Conservation (phyloP, 2,797 vertebrate species). For the Octomys mimax region DNA sequence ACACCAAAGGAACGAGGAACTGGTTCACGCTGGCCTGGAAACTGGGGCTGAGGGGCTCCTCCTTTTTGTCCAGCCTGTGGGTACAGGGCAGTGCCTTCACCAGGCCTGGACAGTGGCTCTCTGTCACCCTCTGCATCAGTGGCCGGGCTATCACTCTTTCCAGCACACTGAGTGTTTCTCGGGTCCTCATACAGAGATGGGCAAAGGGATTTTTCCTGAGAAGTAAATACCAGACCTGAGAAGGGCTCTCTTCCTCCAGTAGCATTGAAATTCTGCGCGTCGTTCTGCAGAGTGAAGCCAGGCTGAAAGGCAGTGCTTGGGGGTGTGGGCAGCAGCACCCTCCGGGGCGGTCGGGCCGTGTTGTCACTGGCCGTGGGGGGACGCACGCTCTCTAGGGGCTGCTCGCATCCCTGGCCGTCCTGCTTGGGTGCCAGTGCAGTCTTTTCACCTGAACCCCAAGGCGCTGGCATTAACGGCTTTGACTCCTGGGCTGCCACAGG, state of each 20-base stretch:
- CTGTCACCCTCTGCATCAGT: slow-evolving; percentile 79
- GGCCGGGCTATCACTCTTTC: slow-evolving; percentile 74
- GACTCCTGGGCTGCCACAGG: slow-evolving; percentile 73
- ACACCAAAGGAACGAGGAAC: slow-evolving; percentile 87
- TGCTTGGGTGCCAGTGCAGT: slow-evolving; percentile 52
- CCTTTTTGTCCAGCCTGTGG: slow-evolving; percentile 87
- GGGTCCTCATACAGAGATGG: slow-evolving; percentile 84
- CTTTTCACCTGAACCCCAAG: slow-evolving; percentile 83
- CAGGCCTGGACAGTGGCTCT: slow-evolving; percentile 83
- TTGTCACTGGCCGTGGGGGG: slow-evolving; percentile 81
- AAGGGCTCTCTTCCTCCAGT: slow-evolving; percentile 82
- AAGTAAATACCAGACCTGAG: slow-evolving; percentile 74
- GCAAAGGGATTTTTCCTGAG: slow-evolving; percentile 85
- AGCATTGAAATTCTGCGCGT: slow-evolving; percentile 73
- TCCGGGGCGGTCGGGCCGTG: slow-evolving; percentile 88
- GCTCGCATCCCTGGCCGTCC: slow-evolving; percentile 78
- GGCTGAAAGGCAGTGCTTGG: slow-evolving; percentile 85
- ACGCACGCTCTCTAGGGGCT: slow-evolving; percentile 64
- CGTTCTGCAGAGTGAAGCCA: slow-evolving; percentile 85
- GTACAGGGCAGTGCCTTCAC: slow-evolving; percentile 72
- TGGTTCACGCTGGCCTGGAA: slow-evolving; percentile 86
- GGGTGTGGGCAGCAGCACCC: slow-evolving; percentile 91
- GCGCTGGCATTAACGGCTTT: slow-evolving; percentile 58
- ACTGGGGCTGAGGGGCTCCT: slow-evolving; percentile 86
- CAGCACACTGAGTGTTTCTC: slow-evolving; percentile 83